A percentile compares a stretch with the other conserved stretches of the same genome.
These are phyloP conservation scores for Hemicordylus capensis DNA, from an alignment of 2,113 vertebrate genomes.

Conservation along the genomic window DNA sequence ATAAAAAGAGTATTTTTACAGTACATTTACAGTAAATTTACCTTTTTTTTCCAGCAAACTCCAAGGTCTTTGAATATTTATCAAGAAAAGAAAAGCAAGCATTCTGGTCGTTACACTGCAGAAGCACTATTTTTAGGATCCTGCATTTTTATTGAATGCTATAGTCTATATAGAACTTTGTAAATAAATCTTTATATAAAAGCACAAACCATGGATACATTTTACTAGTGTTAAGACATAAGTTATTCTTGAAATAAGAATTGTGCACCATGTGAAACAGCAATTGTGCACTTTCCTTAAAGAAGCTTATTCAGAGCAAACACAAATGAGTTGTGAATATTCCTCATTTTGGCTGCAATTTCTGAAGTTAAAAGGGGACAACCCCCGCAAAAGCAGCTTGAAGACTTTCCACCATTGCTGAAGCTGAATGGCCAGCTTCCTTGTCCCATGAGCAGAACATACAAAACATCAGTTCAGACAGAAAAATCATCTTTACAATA, in stretches of 20 bases:
- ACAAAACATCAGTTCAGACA: too few relatives aligned
- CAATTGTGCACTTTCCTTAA: neutral
- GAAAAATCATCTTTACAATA: too few relatives aligned
- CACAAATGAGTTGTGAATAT: too few relatives aligned
- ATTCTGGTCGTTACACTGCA: neutral
- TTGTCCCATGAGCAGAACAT: neutral
- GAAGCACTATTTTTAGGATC: neutral
- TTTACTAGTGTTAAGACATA: neutral
- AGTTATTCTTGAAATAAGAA: neutral
- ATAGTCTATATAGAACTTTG: slow-evolving; percentile 30
- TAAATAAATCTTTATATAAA: slow-evolving; percentile 33
- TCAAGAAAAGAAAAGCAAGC: slow-evolving; percentile 1
- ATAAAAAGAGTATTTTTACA: too few relatives aligned
- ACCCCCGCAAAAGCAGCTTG: neutral
- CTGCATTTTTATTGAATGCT: neutral
- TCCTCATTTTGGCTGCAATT: neutral
- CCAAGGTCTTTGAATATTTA: slow-evolving; percentile 72
- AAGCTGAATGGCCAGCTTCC: neutral
- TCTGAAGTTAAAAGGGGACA: too few relatives aligned
- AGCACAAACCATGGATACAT: neutral
- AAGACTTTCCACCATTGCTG: neutral
- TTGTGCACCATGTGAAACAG: neutral
- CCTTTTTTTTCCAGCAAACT: slow-evolving; percentile 79
- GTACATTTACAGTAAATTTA: neutral
- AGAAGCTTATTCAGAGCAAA: neutral